Evolutionary conservation across 2,113 vertebrate genomes (phyloP).

Genomic region (Colinus virginianus): DNA sequence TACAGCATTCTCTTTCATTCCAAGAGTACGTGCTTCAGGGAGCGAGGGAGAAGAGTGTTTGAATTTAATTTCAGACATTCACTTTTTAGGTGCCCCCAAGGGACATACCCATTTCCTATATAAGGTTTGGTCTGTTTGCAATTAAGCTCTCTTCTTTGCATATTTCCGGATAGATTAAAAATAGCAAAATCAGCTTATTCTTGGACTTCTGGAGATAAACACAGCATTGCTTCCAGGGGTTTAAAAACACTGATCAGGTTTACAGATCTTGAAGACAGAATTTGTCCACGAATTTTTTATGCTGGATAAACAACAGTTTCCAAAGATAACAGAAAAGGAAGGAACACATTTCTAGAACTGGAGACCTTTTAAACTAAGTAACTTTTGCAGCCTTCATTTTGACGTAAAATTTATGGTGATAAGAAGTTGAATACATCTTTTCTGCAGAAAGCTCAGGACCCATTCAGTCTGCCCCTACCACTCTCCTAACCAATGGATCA

Average conservation of each 20-base stretch:
- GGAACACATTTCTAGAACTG: conserved; percentile 29
- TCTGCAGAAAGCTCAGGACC: neutral
- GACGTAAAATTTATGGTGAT: neutral
- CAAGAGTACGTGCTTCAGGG: conserved; percentile 56
- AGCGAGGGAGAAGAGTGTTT: conserved; percentile 46
- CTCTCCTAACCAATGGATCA: conserved; percentile 15
- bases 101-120: conserved; percentile 78
- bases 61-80: conserved; percentile 77
- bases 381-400: neutral
- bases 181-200: conserved; percentile 81
- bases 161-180: conserved; percentile 84
- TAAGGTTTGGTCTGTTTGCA: conserved; percentile 82
- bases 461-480: neutral
- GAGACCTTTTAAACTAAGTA: neutral
- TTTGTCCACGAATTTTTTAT: conserved; percentile 34
- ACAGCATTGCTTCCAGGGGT: conserved; percentile 72
- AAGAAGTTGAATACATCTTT: neutral
- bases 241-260: conserved; percentile 69
- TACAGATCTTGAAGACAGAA: conserved; percentile 46
- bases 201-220: conserved; percentile 79
- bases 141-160: conserved; percentile 80
- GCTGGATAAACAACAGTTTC: conserved; percentile 41
- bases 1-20: conserved; percentile 54
- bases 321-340: conserved; percentile 40
- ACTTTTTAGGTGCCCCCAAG: conserved; percentile 75